Conservation (phyloP, 2,113 vertebrate genomes). For the Pitta sordida region DNA sequence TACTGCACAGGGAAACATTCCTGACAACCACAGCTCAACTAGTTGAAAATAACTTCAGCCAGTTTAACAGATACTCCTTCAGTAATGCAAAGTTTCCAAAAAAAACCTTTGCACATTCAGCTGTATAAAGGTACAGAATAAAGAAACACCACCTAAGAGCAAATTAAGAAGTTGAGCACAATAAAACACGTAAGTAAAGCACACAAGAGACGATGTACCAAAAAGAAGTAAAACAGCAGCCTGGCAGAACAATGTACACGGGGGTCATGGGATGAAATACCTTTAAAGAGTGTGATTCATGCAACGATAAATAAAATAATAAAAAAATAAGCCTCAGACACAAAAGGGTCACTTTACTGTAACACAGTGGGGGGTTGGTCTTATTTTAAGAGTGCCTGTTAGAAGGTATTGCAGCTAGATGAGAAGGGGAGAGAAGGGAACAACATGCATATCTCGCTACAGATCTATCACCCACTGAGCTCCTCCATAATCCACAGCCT, state of each 20-base stretch:
- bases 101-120: not conserved
- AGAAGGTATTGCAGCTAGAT: not conserved
- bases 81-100: not conserved
- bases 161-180: not conserved
- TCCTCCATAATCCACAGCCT: not conserved
- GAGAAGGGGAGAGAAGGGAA: not conserved
- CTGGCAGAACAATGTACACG: not conserved
- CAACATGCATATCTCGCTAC: not conserved
- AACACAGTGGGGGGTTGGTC: accelerated
- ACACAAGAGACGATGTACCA: accelerated
- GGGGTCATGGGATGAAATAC: not conserved
- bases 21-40: not conserved
- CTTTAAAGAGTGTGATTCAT: not conserved
- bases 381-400: not conserved
- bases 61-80: not conserved
- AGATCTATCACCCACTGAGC: not conserved
- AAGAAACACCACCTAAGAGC: not conserved
- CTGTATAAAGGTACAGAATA: not conserved
- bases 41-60: not conserved
- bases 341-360: not conserved
- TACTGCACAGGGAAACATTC: not conserved
- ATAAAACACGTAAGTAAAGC: not conserved
- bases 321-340: not conserved
- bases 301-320: not conserved
- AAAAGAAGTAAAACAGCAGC: not conserved